Evolutionary conservation across 2,888 invertebrate species (phyloP).

Genomic region (Xestia c-nigrum): DNA sequence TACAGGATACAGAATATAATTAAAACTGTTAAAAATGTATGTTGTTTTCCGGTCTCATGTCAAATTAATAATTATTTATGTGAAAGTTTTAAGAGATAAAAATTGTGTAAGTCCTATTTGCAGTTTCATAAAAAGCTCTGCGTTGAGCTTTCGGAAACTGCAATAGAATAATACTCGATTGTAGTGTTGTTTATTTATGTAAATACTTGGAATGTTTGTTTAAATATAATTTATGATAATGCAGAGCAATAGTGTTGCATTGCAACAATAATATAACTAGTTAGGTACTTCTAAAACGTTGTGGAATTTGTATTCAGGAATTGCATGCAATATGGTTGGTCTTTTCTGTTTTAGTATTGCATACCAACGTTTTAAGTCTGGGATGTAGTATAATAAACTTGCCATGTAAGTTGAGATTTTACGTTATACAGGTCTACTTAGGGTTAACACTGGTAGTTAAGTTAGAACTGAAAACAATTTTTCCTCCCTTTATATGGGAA

Average conservation of each 20-base stretch:
- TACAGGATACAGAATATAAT: conserved; percentile 44
- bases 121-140: conserved; percentile 24
- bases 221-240: conserved; percentile 13
- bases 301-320: neutral
- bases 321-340: neutral
- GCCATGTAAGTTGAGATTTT: neutral
- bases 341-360: neutral
- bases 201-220: neutral
- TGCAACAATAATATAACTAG: neutral
- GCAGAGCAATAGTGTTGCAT: neutral
- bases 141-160: neutral
- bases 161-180: neutral
- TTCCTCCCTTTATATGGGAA: neutral
- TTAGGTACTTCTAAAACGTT: neutral
- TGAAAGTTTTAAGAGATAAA: conserved; percentile 1
- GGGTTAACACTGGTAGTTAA: neutral
- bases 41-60: conserved; percentile 50
- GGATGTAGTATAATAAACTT: neutral
- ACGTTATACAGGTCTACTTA: neutral
- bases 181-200: conserved; percentile 20
- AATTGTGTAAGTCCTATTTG: neutral
- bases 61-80: conserved; percentile 29
- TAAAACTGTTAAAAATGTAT: conserved; percentile 29
- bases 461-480: too few relatives aligned
- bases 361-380: neutral